Evolutionary conservation across 2,888 invertebrate genomes (phyloP).

Genomic region (Autographa pulchrina): DNA sequence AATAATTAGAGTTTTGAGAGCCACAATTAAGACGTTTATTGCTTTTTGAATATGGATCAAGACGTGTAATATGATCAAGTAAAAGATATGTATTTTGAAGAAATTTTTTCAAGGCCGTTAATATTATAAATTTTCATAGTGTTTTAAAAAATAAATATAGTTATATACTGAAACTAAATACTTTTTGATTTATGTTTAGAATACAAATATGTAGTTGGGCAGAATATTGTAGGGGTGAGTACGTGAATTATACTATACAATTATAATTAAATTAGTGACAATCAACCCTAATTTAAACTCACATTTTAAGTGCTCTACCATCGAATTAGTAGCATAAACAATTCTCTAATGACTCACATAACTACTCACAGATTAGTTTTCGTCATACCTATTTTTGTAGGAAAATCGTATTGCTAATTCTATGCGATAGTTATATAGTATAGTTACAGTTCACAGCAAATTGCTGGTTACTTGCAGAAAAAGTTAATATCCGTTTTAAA

Average conservation of each 20-base stretch:
- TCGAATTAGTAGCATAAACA: slow-evolving; percentile 40
- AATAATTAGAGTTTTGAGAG: slow-evolving; percentile 39
- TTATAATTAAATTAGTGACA: background rate
- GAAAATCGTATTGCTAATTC: slow-evolving; percentile 6
- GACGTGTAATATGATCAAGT: background rate
- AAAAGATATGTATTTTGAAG: background rate
- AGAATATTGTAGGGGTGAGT: too few relatives aligned
- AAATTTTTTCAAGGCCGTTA: too few relatives aligned
- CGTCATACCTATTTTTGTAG: slow-evolving; percentile 28
- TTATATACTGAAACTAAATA: too few relatives aligned
- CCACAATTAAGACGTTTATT: background rate
- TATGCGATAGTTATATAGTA: background rate
- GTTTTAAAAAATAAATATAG: too few relatives aligned
- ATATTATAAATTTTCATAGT: too few relatives aligned
- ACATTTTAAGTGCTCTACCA: slow-evolving; percentile 10
- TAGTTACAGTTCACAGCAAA: too few relatives aligned
- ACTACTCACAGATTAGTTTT: slow-evolving; percentile 40
- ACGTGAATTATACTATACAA: too few relatives aligned
- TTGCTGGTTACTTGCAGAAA: background rate
- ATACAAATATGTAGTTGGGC: too few relatives aligned
- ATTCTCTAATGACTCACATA: slow-evolving; percentile 44
- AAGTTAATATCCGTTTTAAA: background rate
- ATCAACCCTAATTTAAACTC: background rate
- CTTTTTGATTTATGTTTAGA: too few relatives aligned
- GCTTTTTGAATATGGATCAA: background rate